Conservation (phyloP, 1,140 invertebrate species). For the Pygmarrhopalites habei region DNA sequence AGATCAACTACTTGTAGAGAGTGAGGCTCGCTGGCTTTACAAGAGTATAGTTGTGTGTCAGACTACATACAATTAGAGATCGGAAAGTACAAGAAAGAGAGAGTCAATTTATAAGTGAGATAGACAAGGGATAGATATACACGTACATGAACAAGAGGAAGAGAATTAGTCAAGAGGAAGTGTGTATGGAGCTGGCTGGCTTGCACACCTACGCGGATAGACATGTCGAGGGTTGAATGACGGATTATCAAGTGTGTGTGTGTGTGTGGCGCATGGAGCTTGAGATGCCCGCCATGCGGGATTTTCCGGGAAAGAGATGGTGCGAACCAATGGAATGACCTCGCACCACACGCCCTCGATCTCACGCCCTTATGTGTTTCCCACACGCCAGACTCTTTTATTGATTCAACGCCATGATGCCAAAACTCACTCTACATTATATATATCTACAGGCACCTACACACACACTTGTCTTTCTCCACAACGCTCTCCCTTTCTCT, state of each 20-base stretch:
- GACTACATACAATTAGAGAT: too few relatives aligned
- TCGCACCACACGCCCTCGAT: slow-evolving; percentile 39
- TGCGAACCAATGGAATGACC: slow-evolving; percentile 40
- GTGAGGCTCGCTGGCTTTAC: too few relatives aligned
- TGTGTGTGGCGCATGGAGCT: slow-evolving; percentile 37
- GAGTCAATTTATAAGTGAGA: too few relatives aligned
- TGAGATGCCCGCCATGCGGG: slow-evolving; percentile 38
- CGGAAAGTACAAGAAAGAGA: too few relatives aligned
- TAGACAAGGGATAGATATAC: too few relatives aligned
- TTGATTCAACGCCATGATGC: slow-evolving; percentile 39
- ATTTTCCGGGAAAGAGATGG: slow-evolving; percentile 35
- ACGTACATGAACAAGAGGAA: too few relatives aligned
- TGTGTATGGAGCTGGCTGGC: too few relatives aligned
- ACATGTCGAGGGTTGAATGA: slow-evolving; percentile 8
- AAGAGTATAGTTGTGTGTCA: too few relatives aligned
- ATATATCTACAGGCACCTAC: background rate
- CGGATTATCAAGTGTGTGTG: slow-evolving; percentile 14
- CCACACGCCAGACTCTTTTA: slow-evolving; percentile 38
- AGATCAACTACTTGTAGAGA: too few relatives aligned
- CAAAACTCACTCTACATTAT: background rate
- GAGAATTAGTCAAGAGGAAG: too few relatives aligned
- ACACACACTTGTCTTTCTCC: background rate
- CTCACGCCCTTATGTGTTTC: slow-evolving; percentile 39
- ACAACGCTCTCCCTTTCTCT: too few relatives aligned
- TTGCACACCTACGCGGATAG: too few relatives aligned